These are phyloP conservation scores for Acromyrmex heyeri DNA, from an alignment of 1,140 invertebrate species.

Conservation along the genomic window DNA sequence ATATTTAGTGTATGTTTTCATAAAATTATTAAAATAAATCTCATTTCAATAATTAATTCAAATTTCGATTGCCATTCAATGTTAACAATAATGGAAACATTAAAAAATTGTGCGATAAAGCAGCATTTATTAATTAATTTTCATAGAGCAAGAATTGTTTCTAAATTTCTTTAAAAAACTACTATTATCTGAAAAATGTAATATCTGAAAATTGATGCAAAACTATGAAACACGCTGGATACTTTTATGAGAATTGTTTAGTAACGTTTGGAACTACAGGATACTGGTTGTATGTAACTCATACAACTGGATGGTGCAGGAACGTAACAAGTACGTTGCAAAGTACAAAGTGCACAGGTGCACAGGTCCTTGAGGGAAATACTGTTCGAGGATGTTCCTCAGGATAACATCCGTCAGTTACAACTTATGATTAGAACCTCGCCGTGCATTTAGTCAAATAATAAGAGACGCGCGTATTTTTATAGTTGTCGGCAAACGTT, in stretches of 20 bases:
- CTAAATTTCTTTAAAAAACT: not conserved
- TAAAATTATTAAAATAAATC: not conserved
- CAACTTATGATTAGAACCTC: slow-evolving; percentile 41
- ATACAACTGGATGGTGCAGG: not conserved
- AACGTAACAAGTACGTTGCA: slow-evolving; percentile 13
- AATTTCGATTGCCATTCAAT: not conserved
- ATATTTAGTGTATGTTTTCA: not conserved
- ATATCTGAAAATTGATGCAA: not conserved
- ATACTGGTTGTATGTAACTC: not conserved
- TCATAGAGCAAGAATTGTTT: not conserved
- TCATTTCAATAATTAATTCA: not conserved
- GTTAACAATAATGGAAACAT: not conserved
- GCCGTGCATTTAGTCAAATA: slow-evolving; percentile 1
- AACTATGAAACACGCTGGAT: not conserved
- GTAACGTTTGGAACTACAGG: not conserved
- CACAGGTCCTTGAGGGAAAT: slow-evolving; percentile 25
- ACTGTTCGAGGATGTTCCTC: slow-evolving; percentile 29
- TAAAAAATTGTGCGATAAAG: not conserved
- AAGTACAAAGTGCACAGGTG: slow-evolving; percentile 36
- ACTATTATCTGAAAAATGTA: not conserved
- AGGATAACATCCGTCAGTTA: slow-evolving; percentile 33
- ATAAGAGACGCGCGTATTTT: slow-evolving; percentile 35
- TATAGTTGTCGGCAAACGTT: slow-evolving; percentile 2
- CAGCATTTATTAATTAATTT: slow-evolving; percentile 6
- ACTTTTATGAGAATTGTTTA: slow-evolving; percentile 8